Evolutionary conservation across 1,140 invertebrate species (phyloP).

Genomic region (Papilio polytes): DNA sequence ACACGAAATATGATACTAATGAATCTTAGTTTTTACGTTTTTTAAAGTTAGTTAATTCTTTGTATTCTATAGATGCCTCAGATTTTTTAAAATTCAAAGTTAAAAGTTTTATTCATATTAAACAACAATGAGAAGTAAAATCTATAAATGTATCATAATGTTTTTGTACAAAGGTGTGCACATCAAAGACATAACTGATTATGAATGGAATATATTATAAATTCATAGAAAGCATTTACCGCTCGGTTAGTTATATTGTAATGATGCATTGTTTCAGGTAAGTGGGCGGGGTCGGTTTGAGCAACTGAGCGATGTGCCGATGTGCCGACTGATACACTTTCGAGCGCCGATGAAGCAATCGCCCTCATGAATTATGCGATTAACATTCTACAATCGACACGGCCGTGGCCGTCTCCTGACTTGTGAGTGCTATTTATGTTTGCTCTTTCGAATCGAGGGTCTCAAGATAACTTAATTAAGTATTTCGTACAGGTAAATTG

Average conservation of each 20-base stretch:
- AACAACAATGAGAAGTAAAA: background rate
- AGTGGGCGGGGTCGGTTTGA: slow-evolving; percentile 67
- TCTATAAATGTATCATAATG: background rate
- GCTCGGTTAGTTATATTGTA: slow-evolving; percentile 74
- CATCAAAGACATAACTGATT: slow-evolving; percentile 17
- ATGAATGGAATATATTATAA: slow-evolving; percentile 32
- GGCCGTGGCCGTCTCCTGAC: slow-evolving; percentile 38
- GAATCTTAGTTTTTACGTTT: too few relatives aligned
- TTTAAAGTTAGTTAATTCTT: background rate
- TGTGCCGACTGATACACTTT: slow-evolving; percentile 69
- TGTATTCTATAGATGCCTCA: background rate
- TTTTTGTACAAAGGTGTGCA: slow-evolving; percentile 15
- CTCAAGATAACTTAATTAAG: slow-evolving; percentile 1
- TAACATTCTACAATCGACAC: slow-evolving; percentile 51
- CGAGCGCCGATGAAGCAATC: slow-evolving; percentile 63
- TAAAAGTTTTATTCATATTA: background rate
- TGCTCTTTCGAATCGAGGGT: slow-evolving; percentile 50
- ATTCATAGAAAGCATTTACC: slow-evolving; percentile 51
- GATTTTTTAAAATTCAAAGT: background rate
- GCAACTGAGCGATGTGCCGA: slow-evolving; percentile 64
- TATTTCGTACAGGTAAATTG: slow-evolving; percentile 30
- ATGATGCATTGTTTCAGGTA: slow-evolving; percentile 83
- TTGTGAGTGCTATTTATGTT: slow-evolving; percentile 44
- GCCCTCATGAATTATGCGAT: slow-evolving; percentile 63
- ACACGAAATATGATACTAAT: too few relatives aligned